Evolutionary conservation across 2,113 vertebrate genomes (phyloP), one percentile per base, ranked within the genome.

Genomic region (Osmerus eperlanus): DNA sequence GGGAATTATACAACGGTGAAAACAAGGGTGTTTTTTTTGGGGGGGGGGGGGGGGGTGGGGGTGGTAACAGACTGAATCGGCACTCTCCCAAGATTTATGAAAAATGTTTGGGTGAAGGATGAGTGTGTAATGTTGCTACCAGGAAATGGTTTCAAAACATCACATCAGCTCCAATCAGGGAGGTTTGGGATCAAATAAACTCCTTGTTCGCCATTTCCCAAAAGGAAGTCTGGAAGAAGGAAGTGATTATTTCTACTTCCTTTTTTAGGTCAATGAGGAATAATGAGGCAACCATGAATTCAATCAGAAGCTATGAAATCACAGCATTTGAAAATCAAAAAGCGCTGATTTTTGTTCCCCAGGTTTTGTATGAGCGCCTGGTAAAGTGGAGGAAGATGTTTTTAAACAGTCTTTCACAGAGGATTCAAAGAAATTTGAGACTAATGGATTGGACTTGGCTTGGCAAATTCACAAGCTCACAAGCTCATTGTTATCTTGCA

Each of bases 91-190:
- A 41, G 36, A 41, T 41, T 9, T 1, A 41, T 41, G 36, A 41
- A 6, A 41, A 41, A 41, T 41, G 36, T 41, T 41, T 41, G 12
- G 62, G 63, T 41, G 29, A 29, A 41, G 28, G 29, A 16, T 23
- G 63, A 8, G 29, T 36, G 21, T 1, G 6, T 41, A 41, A 41
- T 9, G 12, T 78, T 79, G 66, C 19, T 52, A 25, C 16, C 0
- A 1, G 53, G 28, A 14, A 72, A 61, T 77, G 64, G 65, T 77
- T 79, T 63, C 51, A 58, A 19, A 66, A 52, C 19, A 4, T 67
- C 81, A 55, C 14, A 55, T n/a, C 54, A 55, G 54, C 18, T 15
- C 54, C 54, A 78, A 84, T 89, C 77, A 80, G 74, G 21, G 3
- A 36, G 23, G 73, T 82, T 78, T 79, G 58, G 47, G 32, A 25